Conservation (phyloP, 2,113 vertebrate species). For the Stigmatopora argus region DNA sequence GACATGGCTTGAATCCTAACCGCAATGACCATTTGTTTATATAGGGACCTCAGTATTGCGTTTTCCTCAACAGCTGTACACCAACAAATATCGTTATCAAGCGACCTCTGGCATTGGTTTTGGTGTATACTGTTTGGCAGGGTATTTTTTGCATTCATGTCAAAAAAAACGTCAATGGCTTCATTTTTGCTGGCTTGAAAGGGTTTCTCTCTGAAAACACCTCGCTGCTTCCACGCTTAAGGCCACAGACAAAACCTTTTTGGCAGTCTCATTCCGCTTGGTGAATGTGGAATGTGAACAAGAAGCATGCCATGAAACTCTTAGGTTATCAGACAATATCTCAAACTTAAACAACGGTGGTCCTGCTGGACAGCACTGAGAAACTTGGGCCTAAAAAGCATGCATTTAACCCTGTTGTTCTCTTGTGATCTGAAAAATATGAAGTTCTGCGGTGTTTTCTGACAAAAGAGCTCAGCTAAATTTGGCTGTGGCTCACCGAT, state of each 20-base stretch:
- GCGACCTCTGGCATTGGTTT: conserved; percentile 25
- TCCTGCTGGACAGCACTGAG: conserved; percentile 38
- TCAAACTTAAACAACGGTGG: conserved; percentile 62
- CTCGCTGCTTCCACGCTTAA: conserved; percentile 36
- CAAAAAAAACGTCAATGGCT: conserved; percentile 42
- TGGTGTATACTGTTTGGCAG: conserved; percentile 18
- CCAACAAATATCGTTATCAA: neutral
- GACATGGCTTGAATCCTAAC: neutral
- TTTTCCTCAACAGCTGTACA: neutral
- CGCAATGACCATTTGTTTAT: neutral
- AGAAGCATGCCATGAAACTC: conserved; percentile 49
- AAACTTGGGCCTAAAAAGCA: conserved; percentile 47
- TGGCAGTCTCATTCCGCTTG: conserved; percentile 56
- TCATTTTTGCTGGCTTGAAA: conserved; percentile 56
- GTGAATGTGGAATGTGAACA: conserved; percentile 60
- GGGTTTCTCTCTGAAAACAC: conserved; percentile 44
- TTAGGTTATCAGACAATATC: conserved; percentile 58
- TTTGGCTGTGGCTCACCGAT: conserved; percentile 66
- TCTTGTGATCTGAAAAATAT: conserved; percentile 59
- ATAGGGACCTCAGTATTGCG: neutral
- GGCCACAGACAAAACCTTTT: conserved; percentile 65
- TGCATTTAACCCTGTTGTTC: conserved; percentile 55
- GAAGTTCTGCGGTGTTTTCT: conserved; percentile 57
- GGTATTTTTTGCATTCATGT: conserved; percentile 31
- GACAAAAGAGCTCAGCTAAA: conserved; percentile 66